A percentile compares a stretch with the other conserved stretches of the same genome.
Conservation (phyloP, 1,140 invertebrate genomes). For the Metopolophium dirhodum region DNA sequence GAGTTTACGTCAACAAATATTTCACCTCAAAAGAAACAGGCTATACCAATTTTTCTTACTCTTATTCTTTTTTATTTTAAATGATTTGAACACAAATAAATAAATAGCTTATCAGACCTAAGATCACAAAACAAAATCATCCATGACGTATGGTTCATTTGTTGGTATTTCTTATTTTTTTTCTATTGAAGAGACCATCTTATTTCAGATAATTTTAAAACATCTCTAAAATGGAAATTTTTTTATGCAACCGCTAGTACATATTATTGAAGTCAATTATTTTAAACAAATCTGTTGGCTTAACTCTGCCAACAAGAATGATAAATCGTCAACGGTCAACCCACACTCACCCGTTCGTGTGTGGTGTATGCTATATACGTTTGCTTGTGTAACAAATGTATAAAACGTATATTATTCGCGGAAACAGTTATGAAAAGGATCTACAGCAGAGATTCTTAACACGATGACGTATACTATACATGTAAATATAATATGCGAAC, state of each 20-base stretch:
- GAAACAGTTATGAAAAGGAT: not conserved
- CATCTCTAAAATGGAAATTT: not conserved
- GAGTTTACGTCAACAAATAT: no score
- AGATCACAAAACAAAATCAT: not conserved
- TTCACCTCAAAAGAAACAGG: no score
- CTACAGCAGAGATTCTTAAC: not conserved
- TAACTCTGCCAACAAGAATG: not conserved
- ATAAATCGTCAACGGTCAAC: not conserved
- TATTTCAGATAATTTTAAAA: not conserved
- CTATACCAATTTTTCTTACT: no score
- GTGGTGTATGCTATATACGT: not conserved
- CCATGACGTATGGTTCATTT: not conserved
- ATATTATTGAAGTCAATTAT: not conserved
- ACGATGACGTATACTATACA: not conserved
- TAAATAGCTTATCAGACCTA: not conserved
- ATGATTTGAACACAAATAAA: not conserved
- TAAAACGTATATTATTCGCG: conserved; percentile 1
- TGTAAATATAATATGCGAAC: not conserved
- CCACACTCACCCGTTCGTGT: not conserved
- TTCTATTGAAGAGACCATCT: not conserved
- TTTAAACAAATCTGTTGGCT: not conserved
- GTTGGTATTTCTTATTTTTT: not conserved
- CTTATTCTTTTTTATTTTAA: no score
- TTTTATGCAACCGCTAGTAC: not conserved
- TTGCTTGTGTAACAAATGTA: not conserved